A percentile compares a stretch with the other conserved stretches of the same genome.
Evolutionary conservation across 1,140 invertebrate genomes (phyloP).

Genomic region (Brachionus manjavacas): DNA sequence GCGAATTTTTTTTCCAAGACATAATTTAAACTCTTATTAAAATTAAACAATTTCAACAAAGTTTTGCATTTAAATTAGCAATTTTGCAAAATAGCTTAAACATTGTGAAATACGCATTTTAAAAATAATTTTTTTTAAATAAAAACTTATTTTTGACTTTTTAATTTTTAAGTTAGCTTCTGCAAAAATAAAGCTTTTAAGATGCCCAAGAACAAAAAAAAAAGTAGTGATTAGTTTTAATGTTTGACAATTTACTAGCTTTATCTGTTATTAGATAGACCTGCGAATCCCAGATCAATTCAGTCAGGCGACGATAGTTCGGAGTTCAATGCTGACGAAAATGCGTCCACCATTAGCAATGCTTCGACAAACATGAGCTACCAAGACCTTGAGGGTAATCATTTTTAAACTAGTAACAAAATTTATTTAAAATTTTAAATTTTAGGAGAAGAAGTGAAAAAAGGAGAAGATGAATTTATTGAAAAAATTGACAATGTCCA

Average conservation of each 20-base stretch:
- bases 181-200: background rate
- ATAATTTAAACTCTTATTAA: background rate
- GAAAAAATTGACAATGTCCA: conserved; percentile 4
- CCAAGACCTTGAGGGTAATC: background rate
- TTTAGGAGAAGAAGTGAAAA: background rate
- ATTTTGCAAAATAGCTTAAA: background rate
- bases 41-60: background rate
- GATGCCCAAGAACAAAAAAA: conserved; percentile 9
- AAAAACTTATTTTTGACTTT: background rate
- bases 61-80: background rate
- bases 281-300: background rate
- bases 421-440: background rate
- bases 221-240: background rate
- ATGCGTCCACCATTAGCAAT: conserved; percentile 33
- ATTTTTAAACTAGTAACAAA: background rate
- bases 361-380: conserved; percentile 11
- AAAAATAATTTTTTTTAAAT: background rate
- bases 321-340: conserved; percentile 11
- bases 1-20: background rate
- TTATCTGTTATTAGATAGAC: background rate
- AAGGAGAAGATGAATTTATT: background rate
- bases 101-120: background rate
- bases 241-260: background rate
- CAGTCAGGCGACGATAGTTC: conserved; percentile 4
- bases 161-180: background rate